Conservation (phyloP, 2,113 vertebrate genomes). For the Orcinus orca region DNA sequence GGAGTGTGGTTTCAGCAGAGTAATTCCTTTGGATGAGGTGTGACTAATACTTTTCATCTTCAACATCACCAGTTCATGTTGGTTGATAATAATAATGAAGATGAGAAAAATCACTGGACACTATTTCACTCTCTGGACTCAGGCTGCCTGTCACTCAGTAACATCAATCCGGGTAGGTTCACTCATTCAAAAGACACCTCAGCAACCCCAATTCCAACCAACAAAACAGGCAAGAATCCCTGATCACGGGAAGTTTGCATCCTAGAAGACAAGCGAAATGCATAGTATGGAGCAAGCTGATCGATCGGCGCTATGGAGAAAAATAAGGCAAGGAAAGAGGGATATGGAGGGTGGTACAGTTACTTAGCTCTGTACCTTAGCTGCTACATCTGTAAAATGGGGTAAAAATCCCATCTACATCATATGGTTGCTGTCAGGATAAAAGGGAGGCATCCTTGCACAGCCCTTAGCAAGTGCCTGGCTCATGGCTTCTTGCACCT, state of each 20-base stretch:
- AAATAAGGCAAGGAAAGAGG: not conserved
- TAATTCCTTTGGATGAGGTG: not conserved
- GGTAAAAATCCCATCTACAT: not conserved
- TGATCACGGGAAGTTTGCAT: not conserved
- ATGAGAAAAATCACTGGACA: not conserved
- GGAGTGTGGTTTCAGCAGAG: not conserved
- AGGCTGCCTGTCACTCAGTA: not conserved
- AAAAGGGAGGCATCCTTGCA: not conserved
- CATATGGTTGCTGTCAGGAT: not conserved
- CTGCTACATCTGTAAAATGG: not conserved
- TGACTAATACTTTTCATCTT: not conserved
- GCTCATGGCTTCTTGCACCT: not conserved
- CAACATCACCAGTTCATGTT: not conserved
- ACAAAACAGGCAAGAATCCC: not conserved
- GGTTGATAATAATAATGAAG: not conserved
- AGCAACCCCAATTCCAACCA: not conserved
- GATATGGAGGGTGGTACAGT: not conserved
- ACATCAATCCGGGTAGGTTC: not conserved
- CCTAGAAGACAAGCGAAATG: not conserved
- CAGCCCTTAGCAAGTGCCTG: not conserved
- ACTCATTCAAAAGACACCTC: not conserved
- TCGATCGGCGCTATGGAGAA: not conserved
- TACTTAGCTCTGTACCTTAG: not conserved
- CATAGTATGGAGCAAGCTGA: not conserved
- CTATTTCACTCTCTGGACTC: not conserved